These are phyloP conservation scores for Cryptophagus acutangulus DNA, from an alignment of 2,888 invertebrate genomes.

Conservation along the genomic window DNA sequence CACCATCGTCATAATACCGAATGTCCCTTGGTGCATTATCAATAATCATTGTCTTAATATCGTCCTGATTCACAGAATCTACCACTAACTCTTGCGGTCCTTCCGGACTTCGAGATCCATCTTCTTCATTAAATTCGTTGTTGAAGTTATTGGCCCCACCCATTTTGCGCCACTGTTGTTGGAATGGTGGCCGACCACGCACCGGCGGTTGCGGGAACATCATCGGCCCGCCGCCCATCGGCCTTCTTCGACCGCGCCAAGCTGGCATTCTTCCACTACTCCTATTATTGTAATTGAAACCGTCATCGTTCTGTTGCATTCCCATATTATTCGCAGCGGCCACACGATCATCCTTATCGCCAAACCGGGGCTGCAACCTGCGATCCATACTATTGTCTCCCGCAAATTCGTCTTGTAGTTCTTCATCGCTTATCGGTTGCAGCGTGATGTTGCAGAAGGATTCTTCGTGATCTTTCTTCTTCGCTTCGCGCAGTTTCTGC, in stretches of 20 bases:
- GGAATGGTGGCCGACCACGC: too few relatives aligned
- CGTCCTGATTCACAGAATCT: slow-evolving; percentile 55
- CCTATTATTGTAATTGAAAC: background rate
- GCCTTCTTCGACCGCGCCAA: slow-evolving; percentile 47
- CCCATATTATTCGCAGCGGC: slow-evolving; percentile 10
- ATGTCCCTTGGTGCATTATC: slow-evolving; percentile 77
- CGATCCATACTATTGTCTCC: slow-evolving; percentile 31
- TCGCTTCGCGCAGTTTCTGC: slow-evolving; percentile 69
- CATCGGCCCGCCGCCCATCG: background rate
- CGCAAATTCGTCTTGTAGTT: slow-evolving; percentile 39
- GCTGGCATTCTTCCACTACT: slow-evolving; percentile 12
- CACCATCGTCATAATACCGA: slow-evolving; percentile 79
- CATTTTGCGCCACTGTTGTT: slow-evolving; percentile 21
- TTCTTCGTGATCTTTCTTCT: slow-evolving; percentile 64
- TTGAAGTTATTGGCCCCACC: background rate
- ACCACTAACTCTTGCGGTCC: slow-evolving; percentile 19
- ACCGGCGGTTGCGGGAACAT: background rate
- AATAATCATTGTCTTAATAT: slow-evolving; percentile 75
- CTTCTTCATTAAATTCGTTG: slow-evolving; percentile 12
- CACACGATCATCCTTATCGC: slow-evolving; percentile 32
- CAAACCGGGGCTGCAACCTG: slow-evolving; percentile 11
- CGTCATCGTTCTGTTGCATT: background rate
- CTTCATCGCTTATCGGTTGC: slow-evolving; percentile 47
- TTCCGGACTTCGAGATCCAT: slow-evolving; percentile 26
- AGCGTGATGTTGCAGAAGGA: slow-evolving; percentile 43